Evolutionary conservation across 2,888 invertebrate species (phyloP).

Genomic region (Horisme vitalbata): DNA sequence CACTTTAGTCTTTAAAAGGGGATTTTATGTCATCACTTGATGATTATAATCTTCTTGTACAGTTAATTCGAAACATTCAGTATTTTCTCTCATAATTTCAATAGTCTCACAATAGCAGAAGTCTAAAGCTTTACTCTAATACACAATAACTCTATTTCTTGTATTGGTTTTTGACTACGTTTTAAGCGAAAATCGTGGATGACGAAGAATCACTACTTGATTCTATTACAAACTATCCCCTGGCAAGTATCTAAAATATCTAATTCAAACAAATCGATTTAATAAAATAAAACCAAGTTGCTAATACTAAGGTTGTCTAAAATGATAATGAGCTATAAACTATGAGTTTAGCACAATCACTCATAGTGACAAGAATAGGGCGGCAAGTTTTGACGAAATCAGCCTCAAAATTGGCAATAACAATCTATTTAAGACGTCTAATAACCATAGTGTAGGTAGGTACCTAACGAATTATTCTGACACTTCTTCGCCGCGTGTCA

Average conservation of each 20-base stretch:
- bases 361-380: constrained; percentile 75
- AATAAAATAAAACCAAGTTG: constrained; percentile 49
- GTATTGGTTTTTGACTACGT: constrained; percentile 11
- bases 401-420: constrained; percentile 20
- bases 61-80: constrained; percentile 19
- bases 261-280: constrained; percentile 47
- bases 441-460: neutral
- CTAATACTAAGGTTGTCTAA: constrained; percentile 61
- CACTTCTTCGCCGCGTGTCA: constrained; percentile 9
- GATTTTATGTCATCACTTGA: constrained; percentile 34
- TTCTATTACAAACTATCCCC: constrained; percentile 41
- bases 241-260: constrained; percentile 42
- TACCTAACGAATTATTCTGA: constrained; percentile 4
- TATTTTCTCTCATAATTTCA: constrained; percentile 23
- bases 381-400: constrained; percentile 39
- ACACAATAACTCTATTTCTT: constrained; percentile 9
- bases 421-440: constrained; percentile 5
- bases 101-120: constrained; percentile 18
- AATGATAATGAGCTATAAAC: constrained; percentile 71
- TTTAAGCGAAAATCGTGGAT: constrained; percentile 21
- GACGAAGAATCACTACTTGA: constrained; percentile 8
- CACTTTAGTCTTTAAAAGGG: constrained; percentile 62
- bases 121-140: constrained; percentile 9
- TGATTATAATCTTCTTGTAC: constrained; percentile 11
- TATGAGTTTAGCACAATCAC: constrained; percentile 83